Conservation (phyloP, 2,888 invertebrate species). For the Trimorus sp. region DNA sequence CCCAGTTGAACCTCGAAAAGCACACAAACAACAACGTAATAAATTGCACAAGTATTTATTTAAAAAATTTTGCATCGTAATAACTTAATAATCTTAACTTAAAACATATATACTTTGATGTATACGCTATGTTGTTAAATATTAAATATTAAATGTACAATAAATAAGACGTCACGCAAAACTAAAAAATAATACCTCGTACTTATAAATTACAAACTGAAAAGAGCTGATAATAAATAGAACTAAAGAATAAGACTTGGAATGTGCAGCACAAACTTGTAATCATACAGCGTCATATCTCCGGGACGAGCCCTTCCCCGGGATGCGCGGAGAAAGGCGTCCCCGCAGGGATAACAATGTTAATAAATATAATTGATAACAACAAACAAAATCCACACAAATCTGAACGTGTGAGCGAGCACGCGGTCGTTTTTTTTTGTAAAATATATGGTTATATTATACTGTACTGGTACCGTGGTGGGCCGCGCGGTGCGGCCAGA, state of each 20-base stretch:
- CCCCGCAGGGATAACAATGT: constrained; percentile 53
- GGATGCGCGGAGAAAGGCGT: constrained; percentile 33
- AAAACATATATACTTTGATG: constrained; percentile 41
- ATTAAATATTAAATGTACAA: constrained; percentile 61
- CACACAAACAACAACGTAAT: constrained; percentile 46
- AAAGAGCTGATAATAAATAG: constrained; percentile 9
- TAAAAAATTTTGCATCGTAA: constrained; percentile 56
- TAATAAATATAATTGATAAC: constrained; percentile 61
- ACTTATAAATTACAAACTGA: not conserved
- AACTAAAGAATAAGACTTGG: constrained; percentile 24
- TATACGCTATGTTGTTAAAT: constrained; percentile 36
- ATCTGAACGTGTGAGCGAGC: constrained; percentile 65
- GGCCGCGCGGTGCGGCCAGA: constrained; percentile 41
- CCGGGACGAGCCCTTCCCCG: constrained; percentile 31
- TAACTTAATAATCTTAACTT: constrained; percentile 61
- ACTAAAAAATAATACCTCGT: constrained; percentile 16
- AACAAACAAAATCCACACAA: constrained; percentile 67
- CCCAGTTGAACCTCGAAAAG: constrained; percentile 5
- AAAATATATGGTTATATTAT: constrained; percentile 55
- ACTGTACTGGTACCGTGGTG: constrained; percentile 43
- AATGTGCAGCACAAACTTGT: constrained; percentile 61
- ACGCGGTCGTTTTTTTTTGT: constrained; percentile 55
- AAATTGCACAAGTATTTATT: constrained; percentile 63
- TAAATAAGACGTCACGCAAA: constrained; percentile 54
- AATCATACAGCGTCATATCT: constrained; percentile 65